Percentiles rank a stretch among this genome's conserved stretches.
Evolutionary conservation across 2,113 vertebrate species (phyloP).

Genomic region (Cromileptes altivelis): DNA sequence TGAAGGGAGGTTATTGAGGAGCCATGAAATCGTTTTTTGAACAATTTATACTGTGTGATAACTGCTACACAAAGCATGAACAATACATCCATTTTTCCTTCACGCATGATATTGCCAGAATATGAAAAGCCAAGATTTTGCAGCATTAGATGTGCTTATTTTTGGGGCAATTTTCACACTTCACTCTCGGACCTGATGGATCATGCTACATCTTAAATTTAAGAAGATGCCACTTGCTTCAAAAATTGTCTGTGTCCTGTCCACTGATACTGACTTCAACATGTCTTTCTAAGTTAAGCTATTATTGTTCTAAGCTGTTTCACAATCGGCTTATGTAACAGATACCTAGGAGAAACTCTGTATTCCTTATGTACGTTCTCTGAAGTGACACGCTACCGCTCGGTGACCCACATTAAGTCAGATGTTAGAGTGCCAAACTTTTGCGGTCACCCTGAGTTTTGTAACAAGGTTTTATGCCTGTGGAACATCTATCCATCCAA

Average conservation of each 20-base stretch:
- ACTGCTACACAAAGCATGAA: neutral
- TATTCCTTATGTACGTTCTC: slow-evolving; percentile 42
- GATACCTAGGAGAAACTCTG: slow-evolving; percentile 30
- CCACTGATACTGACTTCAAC: slow-evolving; percentile 10
- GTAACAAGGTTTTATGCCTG: slow-evolving; percentile 41
- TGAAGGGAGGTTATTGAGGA: neutral
- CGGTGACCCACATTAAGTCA: slow-evolving; percentile 62
- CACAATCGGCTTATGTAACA: slow-evolving; percentile 57
- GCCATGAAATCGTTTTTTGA: neutral
- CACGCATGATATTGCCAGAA: neutral
- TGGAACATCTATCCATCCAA: slow-evolving; percentile 55
- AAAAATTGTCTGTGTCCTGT: slow-evolving; percentile 11
- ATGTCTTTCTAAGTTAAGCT: slow-evolving; percentile 4
- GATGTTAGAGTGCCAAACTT: slow-evolving; percentile 36
- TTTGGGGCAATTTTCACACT: neutral
- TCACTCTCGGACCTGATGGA: neutral
- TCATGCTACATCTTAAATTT: slow-evolving; percentile 1
- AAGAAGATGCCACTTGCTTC: slow-evolving; percentile 1
- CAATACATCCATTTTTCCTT: neutral
- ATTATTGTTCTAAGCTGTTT: slow-evolving; percentile 42
- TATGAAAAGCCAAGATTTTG: neutral
- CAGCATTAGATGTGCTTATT: neutral
- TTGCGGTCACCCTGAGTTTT: slow-evolving; percentile 52
- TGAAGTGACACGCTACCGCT: slow-evolving; percentile 42
- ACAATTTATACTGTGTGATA: neutral